These are phyloP conservation scores for Drosophila nebulosa DNA, from an alignment of 1,140 invertebrate species.

Conservation along the genomic window DNA sequence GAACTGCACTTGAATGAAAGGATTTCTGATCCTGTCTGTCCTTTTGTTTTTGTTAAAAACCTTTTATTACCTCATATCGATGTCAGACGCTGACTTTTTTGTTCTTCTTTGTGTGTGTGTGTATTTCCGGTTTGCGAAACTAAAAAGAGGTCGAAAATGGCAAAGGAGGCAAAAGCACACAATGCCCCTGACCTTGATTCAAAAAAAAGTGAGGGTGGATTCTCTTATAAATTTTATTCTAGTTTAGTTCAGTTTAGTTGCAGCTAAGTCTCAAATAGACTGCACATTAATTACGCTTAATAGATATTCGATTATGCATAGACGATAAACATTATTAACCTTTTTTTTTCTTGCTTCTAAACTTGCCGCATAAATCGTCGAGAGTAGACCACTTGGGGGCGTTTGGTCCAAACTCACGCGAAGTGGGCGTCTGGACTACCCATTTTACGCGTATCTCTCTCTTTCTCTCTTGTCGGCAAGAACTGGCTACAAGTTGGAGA, in stretches of 20 bases:
- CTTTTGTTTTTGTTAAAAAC: slow-evolving; percentile 68
- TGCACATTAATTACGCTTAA: slow-evolving; percentile 53
- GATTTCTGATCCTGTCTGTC: slow-evolving; percentile 19
- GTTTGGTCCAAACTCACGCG: slow-evolving; percentile 13
- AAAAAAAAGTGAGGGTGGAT: slow-evolving; percentile 20
- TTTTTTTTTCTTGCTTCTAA: neutral
- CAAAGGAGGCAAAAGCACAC: slow-evolving; percentile 2
- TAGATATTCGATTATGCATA: slow-evolving; percentile 40
- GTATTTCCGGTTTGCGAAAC: slow-evolving; percentile 52
- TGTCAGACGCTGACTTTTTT: slow-evolving; percentile 46
- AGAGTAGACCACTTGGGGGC: slow-evolving; percentile 29
- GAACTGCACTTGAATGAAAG: slow-evolving; percentile 48
- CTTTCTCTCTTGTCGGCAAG: neutral
- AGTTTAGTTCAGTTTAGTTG: neutral
- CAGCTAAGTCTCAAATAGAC: slow-evolving; percentile 34
- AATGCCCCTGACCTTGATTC: neutral
- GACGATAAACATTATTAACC: slow-evolving; percentile 1
- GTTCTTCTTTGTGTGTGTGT: slow-evolving; percentile 25
- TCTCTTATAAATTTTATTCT: slow-evolving; percentile 6
- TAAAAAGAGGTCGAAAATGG: slow-evolving; percentile 2
- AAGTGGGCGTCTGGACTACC: slow-evolving; percentile 34
- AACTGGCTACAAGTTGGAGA: neutral
- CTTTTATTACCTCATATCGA: slow-evolving; percentile 76
- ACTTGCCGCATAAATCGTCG: slow-evolving; percentile 38
- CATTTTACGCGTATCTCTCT: slow-evolving; percentile 21